Evolutionary conservation across 2,888 invertebrate species (phyloP), one percentile per base, ranked within the genome.

Genomic region (Limnephilus marmoratus): DNA sequence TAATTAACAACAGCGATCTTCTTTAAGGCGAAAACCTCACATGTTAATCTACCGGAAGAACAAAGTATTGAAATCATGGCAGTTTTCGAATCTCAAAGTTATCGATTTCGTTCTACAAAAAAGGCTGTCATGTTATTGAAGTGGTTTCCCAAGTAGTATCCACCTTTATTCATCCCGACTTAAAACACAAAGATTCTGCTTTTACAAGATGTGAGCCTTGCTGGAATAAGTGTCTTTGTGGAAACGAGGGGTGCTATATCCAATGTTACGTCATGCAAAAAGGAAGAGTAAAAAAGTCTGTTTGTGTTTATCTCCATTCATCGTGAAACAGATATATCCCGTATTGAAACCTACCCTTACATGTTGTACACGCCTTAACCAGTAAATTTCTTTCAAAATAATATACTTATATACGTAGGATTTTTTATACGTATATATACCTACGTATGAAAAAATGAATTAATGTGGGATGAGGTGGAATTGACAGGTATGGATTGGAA

Each of bases 161-260:
- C 86, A 86, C 86, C 45, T 29, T 45, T 86, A 45, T 86, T 86
- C 86, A n/a, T 86, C n/a, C 45, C 49, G 37, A 86, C 45, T 86
- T 86, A 86, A 86, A 86, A 86, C 45, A 86, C 49, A 86, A 86
- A 86, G 83, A 49, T 86, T 86, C n/a, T 45, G 24, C 29, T 86
- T 86, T 86, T 45, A 45, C n/a, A 45, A 86, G 86, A 86, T 45
- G 86, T 45, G 86, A 86, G 86, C 41, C 86, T 86, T 45, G 45
- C 13, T 86, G n/a, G 45, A 29, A 29, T 49, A 45, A 86, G 49
- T 86, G 86, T 45, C 86, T 86, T 86, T 86, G 86, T 49, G 86
- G 68, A 68, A 68, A 68, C 68, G 68, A 68, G 24, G 68, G 68
- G 68, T 24, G 68, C 24, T 68, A 68, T 68, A 68, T 68, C 68